These are phyloP conservation scores for Allophyes oxyacanthae DNA, from an alignment of 2,888 invertebrate species.

Conservation along the genomic window DNA sequence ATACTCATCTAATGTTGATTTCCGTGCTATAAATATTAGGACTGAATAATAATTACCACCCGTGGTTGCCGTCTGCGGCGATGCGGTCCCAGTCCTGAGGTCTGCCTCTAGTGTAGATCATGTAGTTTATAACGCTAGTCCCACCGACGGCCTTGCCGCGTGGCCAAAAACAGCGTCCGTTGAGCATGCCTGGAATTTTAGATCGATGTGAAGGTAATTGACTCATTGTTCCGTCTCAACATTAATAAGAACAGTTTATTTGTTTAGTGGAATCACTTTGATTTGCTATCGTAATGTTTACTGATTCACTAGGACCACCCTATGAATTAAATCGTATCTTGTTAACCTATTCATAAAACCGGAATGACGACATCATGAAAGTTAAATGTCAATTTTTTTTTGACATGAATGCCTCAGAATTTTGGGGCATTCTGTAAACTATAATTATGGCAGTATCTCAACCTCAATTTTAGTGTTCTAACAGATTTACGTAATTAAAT, in stretches of 20 bases:
- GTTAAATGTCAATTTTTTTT: no score
- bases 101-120: constrained; percentile 94
- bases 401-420: no score
- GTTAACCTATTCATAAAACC: no score
- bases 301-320: no score
- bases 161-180: constrained; percentile 82
- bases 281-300: no score
- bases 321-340: no score
- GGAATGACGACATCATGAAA: no score
- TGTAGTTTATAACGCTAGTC: constrained; percentile 90
- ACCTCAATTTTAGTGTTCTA: no score
- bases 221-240: constrained; percentile 25
- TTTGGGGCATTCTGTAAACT: no score
- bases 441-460: no score
- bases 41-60: constrained; percentile 87
- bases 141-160: constrained; percentile 90
- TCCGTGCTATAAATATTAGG: constrained; percentile 15
- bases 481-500: no score
- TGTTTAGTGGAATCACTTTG: constrained; percentile 2
- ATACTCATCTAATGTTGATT: no score
- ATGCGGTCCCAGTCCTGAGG: constrained; percentile 92
- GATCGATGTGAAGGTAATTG: constrained; percentile 9
- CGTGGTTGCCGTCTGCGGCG: constrained; percentile 91
- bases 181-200: constrained; percentile 71
- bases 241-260: constrained; percentile 6